phyloP scores from a whole-genome alignment of 2,113 vertebrate genomes.

The Sinocyclocheilus rhinocerous region DNA sequence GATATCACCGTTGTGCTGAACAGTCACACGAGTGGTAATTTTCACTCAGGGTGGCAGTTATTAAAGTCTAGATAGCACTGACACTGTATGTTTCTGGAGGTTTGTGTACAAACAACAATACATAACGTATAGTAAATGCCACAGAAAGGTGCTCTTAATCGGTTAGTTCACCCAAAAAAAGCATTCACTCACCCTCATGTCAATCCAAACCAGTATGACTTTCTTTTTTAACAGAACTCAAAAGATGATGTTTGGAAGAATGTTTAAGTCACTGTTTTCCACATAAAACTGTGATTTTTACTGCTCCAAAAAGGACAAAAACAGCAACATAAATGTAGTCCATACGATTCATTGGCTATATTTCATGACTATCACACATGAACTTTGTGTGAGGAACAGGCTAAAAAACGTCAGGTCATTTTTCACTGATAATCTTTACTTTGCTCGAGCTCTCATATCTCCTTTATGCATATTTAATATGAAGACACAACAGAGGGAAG shows the following conservation, averaged over 20 bases:
- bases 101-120: not conserved
- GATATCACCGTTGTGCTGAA: slow-evolving; percentile 28
- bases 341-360: not conserved
- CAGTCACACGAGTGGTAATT: not conserved
- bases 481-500: not conserved
- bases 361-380: not conserved
- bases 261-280: not conserved
- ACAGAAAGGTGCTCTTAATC: not conserved
- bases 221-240: not conserved
- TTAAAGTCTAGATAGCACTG: not conserved
- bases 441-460: not conserved
- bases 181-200: not conserved
- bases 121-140: not conserved
- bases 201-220: no score
- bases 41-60: slow-evolving; percentile 17
- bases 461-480: not conserved
- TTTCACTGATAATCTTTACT: not conserved
- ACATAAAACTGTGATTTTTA: not conserved
- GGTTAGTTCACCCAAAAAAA: not conserved
- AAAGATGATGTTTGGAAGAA: not conserved
- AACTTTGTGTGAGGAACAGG: no score
- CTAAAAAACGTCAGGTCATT: no score
- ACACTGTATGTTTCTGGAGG: not conserved
- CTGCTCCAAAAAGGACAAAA: not conserved
- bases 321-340: not conserved